Base-by-base conservation (phyloP, 2,113 vertebrate species). In the Brachyistius frenatus region DNA sequence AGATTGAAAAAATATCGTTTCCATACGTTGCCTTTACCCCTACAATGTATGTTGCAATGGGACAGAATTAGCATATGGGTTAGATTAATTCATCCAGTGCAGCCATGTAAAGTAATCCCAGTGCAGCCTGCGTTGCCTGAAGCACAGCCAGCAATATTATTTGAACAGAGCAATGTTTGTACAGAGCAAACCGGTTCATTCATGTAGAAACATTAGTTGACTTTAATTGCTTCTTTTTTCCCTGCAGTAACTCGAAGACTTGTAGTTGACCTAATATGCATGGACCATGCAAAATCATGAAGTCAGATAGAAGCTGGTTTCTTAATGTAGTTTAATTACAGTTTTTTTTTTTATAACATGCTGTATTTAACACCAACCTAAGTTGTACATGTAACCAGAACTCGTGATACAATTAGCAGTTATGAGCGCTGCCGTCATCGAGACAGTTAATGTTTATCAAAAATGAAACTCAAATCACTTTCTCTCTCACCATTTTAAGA, bases 141-240 rank as follows among this genome's bases (percentile, higher is more conserved):
- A 76, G 79, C 76, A 36, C 16, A 44, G 50, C 49, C 60, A 44
- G 36, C n/a, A 57, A 37, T 47, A 61, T 67, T 66, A 52, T 77
- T 55, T 83, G 75, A 73, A 79, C 75, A 53, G 46, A 63, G 81
- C 58, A 13, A 14, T 50, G 58, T 35, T 50, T 16, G 2, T 35
- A 52, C 46, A 14, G 36, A 36, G 62, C 30, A 44, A 75, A 58
- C 57, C 31, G 46, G 62, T 30, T 79, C 76, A 75, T 62, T 53
- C 79, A 76, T 76, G 69, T 65, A 69, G 69, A 86, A 85, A 58
- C 61, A 63, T 33, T 68, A 68, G 66, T 67, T 6, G 5, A 30
- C 33, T 83, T 80, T 66, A 83, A 78, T 78, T 75, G 77, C 67
- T 66, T 32, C 16, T 66, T 49, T 31, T 23, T 73, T 44, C 0